Conservation (phyloP, 2,113 vertebrate genomes). For the Fukomys damarensis region DNA sequence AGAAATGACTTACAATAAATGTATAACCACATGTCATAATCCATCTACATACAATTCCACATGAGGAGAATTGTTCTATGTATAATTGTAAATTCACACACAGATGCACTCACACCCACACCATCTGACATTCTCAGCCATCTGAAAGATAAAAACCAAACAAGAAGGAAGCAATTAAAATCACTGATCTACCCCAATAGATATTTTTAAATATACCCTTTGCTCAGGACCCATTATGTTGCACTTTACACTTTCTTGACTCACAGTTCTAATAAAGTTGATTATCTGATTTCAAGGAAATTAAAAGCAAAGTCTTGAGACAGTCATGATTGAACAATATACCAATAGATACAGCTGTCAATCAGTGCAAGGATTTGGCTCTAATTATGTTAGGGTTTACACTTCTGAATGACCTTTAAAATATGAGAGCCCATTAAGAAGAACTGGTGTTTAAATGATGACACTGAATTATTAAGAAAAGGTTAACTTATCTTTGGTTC, state of each 20-base stretch:
- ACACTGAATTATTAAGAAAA: constrained; percentile 3
- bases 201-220: not conserved
- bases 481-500: constrained; percentile 43
- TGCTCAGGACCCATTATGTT: constrained; percentile 13
- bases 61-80: not conserved
- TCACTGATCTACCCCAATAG: not conserved
- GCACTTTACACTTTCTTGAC: constrained; percentile 19
- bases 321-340: not conserved
- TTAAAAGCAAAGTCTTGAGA: constrained; percentile 54
- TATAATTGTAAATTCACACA: not conserved
- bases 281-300: constrained; percentile 50
- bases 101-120: not conserved
- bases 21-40: not conserved
- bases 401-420: constrained; percentile 20
- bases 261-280: constrained; percentile 24
- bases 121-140: not conserved
- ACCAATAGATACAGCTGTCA: not conserved
- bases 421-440: not conserved
- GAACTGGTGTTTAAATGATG: constrained; percentile 35
- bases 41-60: not conserved
- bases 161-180: not conserved
- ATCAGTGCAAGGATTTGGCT: not conserved
- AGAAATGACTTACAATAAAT: not conserved
- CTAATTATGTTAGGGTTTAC: constrained; percentile 12
- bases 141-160: constrained; percentile 24